These are phyloP conservation scores for Parotia lawesii DNA, from an alignment of 2,113 vertebrate species.

Conservation along the genomic window DNA sequence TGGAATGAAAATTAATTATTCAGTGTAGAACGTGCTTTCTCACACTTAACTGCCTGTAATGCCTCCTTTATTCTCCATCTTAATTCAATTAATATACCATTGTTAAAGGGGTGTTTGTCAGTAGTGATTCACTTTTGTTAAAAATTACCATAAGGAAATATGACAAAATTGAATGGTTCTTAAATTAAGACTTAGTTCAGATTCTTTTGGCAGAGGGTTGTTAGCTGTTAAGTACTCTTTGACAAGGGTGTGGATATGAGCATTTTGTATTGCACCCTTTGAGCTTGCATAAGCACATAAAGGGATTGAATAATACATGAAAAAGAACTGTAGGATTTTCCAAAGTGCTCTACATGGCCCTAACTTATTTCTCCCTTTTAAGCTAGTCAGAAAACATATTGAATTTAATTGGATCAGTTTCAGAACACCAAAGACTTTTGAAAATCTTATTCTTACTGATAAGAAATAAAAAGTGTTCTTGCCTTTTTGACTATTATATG, in stretches of 20 bases:
- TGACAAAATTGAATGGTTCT: conserved; percentile 30
- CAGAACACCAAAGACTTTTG: neutral
- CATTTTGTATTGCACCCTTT: conserved; percentile 7
- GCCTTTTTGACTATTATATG: neutral
- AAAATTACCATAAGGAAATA: conserved; percentile 45
- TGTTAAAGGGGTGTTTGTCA: conserved; percentile 23
- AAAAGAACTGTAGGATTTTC: conserved; percentile 4
- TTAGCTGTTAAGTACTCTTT: conserved; percentile 40
- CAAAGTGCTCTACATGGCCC: neutral
- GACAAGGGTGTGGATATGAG: conserved; percentile 40
- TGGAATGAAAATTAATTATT: conserved; percentile 79
- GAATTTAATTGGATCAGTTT: conserved; percentile 2
- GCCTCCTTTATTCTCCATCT: conserved; percentile 24
- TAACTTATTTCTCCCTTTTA: conserved; percentile 29
- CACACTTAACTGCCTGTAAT: conserved; percentile 65
- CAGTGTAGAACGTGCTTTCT: conserved; percentile 69
- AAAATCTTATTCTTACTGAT: neutral
- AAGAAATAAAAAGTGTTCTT: neutral
- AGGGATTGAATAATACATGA: conserved; percentile 8
- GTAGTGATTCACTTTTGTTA: conserved; percentile 24
- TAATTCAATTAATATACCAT: conserved; percentile 52
- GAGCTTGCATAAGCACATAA: neutral
- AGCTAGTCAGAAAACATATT: conserved; percentile 30
- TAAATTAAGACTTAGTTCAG: conserved; percentile 1
- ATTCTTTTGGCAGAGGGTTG: conserved; percentile 7